Conservation (phyloP, 1,140 invertebrate species). For the Tetramorium simillimum region DNA sequence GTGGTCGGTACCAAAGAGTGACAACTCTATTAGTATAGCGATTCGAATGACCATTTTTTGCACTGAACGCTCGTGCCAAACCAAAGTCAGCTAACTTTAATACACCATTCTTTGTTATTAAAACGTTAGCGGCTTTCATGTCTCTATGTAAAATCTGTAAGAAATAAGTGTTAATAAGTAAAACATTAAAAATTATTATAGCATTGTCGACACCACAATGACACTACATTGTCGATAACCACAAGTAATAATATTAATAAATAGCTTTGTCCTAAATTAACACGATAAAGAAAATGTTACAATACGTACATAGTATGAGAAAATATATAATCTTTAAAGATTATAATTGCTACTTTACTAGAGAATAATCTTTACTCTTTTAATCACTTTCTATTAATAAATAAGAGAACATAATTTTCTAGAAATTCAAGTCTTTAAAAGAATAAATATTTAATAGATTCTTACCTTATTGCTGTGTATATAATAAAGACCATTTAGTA, state of each 20-base stretch:
- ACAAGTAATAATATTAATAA: too few species aligned
- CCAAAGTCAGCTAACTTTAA: slow-evolving; percentile 98
- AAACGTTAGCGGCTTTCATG: slow-evolving; percentile 99
- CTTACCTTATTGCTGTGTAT: slow-evolving; percentile 97
- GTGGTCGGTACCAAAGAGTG: slow-evolving; percentile 98
- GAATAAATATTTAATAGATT: neutral
- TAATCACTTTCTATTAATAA: neutral
- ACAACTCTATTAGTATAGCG: slow-evolving; percentile 99
- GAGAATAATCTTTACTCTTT: neutral
- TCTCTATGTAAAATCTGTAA: slow-evolving; percentile 94
- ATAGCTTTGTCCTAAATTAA: neutral
- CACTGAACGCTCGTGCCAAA: slow-evolving; percentile 95
- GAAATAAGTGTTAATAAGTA: neutral
- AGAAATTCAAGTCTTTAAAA: neutral
- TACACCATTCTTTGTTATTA: slow-evolving; percentile 98
- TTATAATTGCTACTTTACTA: neutral
- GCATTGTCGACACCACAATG: too few species aligned
- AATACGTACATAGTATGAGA: neutral
- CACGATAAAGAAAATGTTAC: neutral
- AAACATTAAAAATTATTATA: too few species aligned
- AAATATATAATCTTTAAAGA: neutral
- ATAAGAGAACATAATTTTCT: neutral
- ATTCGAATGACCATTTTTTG: slow-evolving; percentile 95
- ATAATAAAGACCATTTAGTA: slow-evolving; percentile 98
- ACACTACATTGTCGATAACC: too few species aligned